phyloP scores from a whole-genome alignment of 2,113 vertebrate species.

The Pipa parva region DNA sequence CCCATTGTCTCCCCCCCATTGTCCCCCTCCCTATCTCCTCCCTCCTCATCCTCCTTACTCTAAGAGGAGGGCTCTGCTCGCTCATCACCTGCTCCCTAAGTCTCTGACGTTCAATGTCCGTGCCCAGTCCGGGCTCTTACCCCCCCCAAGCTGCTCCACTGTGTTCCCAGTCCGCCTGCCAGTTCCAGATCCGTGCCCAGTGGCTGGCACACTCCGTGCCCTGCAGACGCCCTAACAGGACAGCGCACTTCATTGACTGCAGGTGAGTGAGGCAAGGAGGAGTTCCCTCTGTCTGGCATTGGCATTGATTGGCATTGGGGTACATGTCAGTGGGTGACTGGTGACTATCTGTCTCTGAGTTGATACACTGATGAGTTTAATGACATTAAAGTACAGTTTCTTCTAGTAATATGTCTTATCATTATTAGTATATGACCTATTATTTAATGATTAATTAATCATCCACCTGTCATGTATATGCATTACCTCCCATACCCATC shows the following conservation, averaged over 20 bases:
- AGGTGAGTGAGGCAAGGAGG: constrained; percentile 1
- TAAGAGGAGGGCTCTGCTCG: constrained; percentile 47
- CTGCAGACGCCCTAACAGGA: background rate
- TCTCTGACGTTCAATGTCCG: constrained; percentile 41
- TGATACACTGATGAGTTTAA: no score
- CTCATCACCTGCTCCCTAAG: constrained; percentile 24
- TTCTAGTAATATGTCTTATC: no score
- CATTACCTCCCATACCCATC: no score
- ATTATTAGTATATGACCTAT: no score
- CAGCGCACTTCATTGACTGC: background rate
- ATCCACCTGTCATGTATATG: no score
- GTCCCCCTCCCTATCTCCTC: background rate
- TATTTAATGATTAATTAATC: no score
- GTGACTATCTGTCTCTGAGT: no score
- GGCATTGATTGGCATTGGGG: background rate
- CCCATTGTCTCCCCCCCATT: background rate
- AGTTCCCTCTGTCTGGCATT: background rate
- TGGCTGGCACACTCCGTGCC: background rate
- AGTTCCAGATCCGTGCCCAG: background rate
- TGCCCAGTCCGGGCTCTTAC: constrained; percentile 41
- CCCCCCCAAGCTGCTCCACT: background rate
- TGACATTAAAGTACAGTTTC: no score
- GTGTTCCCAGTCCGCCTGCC: constrained; percentile 13
- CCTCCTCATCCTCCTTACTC: constrained; percentile 14
- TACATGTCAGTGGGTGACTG: no score